Base-by-base conservation (phyloP, 2,888 invertebrate genomes). In the Ernsta delagoae region DNA sequence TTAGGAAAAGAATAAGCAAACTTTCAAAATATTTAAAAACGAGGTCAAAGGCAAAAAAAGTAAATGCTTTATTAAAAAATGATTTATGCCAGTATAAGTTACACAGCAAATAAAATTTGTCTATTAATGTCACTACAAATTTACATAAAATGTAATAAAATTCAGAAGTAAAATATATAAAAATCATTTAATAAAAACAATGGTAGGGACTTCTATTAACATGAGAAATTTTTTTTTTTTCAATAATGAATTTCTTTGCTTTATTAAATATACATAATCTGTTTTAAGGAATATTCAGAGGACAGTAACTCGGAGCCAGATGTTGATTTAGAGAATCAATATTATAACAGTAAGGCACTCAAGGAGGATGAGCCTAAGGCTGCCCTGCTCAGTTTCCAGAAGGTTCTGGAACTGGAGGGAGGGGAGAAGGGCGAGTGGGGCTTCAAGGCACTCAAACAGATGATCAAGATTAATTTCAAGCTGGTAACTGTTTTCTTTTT, bases 351-450 rank as follows among this genome's bases (percentile, higher is more conserved):
- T 76, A 99, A 99, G 92, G 98, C 99, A 0, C 89, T 99, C 63
- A 99, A 99, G 84, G 99, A 99, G 89, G 98, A 98, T 91, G 98
- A 99, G 85, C 98, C 99, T 0, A 95, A 96, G 78, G 96, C 96
- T 8, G 99, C 99, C 0, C 90, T 99, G 71, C 95, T 97, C 73
- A 98, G 98, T 77, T 99, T 99, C 90, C 97, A 98, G 84, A 97
- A 98, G 90, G 99, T 99, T 8, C 91, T 99, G 74, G 99, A 99
- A 83, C 93, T 99, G 72, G 99, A 99, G 91, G 98, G 97, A 53
- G 98, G 98, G 0, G 99, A 99, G 77, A 99, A 99, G 88, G 99
- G 99, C 66, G 99, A 99, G 94, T 99, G 99, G 99, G 99, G 99
- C 0, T 99, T 99, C 87, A 99, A 99, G 88, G 99, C 99, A 0